A percentile compares a stretch with the other conserved stretches of the same genome.
phyloP scores from a whole-genome alignment of 2,113 vertebrate genomes.

The Brachyistius frenatus region DNA sequence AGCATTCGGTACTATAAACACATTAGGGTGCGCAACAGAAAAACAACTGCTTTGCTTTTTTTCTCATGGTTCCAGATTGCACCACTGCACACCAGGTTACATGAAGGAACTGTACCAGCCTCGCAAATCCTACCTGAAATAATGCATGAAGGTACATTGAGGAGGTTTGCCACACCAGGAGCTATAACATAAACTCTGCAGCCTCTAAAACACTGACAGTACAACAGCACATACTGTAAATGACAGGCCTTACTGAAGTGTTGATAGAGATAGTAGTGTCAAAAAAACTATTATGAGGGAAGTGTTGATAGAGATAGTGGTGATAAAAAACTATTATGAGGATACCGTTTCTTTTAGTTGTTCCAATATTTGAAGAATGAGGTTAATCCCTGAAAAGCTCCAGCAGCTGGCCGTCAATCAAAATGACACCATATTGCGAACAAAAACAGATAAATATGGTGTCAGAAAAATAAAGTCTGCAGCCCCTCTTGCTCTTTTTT shows the following conservation, averaged over 20 bases:
- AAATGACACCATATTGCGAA: conserved; percentile 19
- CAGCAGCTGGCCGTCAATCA: conserved; percentile 6
- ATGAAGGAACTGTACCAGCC: not conserved
- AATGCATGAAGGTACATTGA: not conserved
- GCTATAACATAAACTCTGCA: not conserved
- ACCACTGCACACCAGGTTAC: not conserved
- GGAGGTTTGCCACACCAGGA: not conserved
- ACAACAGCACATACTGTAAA: too few species aligned
- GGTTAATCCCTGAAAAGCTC: not conserved
- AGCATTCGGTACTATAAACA: conserved; percentile 1
- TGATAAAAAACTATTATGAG: too few species aligned
- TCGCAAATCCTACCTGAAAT: not conserved
- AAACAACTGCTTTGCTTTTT: not conserved
- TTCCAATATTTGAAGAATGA: conserved; percentile 5
- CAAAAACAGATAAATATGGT: not conserved
- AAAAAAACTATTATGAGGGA: too few species aligned
- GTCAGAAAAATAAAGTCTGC: conserved; percentile 1
- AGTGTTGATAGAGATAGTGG: too few species aligned
- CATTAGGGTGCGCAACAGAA: not conserved
- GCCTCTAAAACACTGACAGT: too few species aligned
- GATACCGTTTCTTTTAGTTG: too few species aligned
- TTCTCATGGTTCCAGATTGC: not conserved
- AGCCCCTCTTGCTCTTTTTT: not conserved
- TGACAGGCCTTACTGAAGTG: not conserved
- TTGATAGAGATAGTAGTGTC: too few species aligned